phyloP scores from a whole-genome alignment of 2,113 vertebrate genomes.

The Amblyornis subalaris region DNA sequence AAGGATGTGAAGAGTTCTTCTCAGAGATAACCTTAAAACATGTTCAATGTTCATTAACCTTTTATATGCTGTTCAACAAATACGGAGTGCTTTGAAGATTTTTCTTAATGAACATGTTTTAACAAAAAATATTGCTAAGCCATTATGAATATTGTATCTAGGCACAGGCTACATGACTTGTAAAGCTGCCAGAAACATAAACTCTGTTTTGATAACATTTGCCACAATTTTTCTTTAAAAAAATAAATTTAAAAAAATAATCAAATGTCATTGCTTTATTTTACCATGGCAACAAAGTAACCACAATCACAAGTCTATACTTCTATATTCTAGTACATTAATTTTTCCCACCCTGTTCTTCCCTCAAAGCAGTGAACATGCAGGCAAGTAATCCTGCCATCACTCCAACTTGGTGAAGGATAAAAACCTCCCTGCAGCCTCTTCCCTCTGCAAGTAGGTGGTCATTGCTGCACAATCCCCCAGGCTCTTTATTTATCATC shows the following conservation, averaged over 20 bases:
- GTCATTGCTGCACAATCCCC: background rate
- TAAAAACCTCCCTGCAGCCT: background rate
- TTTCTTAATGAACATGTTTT: background rate
- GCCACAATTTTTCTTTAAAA: background rate
- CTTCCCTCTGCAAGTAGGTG: background rate
- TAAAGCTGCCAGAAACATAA: background rate
- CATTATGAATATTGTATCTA: background rate
- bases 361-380: background rate
- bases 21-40: background rate
- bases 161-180: background rate
- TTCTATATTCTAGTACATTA: background rate
- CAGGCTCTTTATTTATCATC: background rate
- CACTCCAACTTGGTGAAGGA: accelerated
- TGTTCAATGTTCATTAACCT: background rate
- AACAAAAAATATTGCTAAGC: background rate
- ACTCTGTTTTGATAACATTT: background rate
- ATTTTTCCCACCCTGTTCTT: background rate
- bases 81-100: background rate
- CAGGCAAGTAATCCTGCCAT: background rate
- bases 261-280: background rate
- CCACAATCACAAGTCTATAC: background rate
- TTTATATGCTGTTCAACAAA: background rate
- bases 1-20: background rate
- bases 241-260: background rate
- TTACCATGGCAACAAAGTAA: background rate